phyloP scores from a whole-genome alignment of 2,888 invertebrate genomes.

The Drosophila emarginata region DNA sequence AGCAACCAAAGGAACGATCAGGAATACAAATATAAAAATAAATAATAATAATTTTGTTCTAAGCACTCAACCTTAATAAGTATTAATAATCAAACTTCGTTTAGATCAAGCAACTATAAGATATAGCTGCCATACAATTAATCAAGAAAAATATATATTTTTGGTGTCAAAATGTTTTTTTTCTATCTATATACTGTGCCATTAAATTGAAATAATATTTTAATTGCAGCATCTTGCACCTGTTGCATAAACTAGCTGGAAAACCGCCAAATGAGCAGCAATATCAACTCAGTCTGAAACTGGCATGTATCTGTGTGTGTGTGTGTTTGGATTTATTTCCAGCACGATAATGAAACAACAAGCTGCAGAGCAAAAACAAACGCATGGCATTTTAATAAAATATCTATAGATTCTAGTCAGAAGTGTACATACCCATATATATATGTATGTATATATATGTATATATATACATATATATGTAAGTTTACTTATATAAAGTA shows the following conservation, averaged over 20 bases:
- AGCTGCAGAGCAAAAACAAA: slow-evolving; percentile 11
- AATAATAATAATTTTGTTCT: no score
- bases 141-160: no score
- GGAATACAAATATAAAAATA: no score
- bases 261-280: slow-evolving; percentile 28
- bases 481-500: not conserved
- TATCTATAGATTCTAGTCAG: slow-evolving; percentile 10
- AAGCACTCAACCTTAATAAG: no score
- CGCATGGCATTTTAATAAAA: slow-evolving; percentile 12
- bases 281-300: not conserved
- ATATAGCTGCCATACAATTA: no score
- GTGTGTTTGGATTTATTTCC: slow-evolving; percentile 18
- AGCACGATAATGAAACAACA: slow-evolving; percentile 34
- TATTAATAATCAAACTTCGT: no score
- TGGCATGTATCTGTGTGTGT: not conserved
- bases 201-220: no score
- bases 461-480: slow-evolving; percentile 1
- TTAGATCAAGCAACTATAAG: no score
- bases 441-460: not conserved
- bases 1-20: no score
- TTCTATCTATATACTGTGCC: no score
- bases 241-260: slow-evolving; percentile 1
- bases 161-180: no score
- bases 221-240: not conserved
- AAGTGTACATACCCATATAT: not conserved